A percentile compares a stretch with the other conserved stretches of the same genome.
phyloP scores from a whole-genome alignment of 2,797 vertebrate species.

The Epinephelus malabaricus region DNA sequence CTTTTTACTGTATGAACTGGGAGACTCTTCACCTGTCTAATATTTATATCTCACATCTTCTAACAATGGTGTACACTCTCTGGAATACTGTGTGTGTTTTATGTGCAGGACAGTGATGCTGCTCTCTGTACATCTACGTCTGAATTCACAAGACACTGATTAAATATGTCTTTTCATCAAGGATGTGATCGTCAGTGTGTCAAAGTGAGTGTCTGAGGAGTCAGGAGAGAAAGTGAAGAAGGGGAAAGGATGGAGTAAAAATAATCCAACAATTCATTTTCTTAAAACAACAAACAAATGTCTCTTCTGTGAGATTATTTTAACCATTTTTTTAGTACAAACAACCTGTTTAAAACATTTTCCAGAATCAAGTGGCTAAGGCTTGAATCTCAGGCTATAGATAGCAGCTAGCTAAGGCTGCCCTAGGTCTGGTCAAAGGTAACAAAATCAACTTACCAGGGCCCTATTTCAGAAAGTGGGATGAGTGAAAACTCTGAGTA shows the following conservation, averaged over 20 bases:
- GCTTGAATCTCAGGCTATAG: too few relatives aligned
- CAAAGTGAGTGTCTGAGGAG: not conserved
- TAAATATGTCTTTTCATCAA: slow-evolving; percentile 54
- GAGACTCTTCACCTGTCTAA: slow-evolving; percentile 51
- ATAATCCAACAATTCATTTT: not conserved
- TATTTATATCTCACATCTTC: slow-evolving; percentile 76
- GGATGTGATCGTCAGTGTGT: slow-evolving; percentile 31
- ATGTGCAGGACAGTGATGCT: slow-evolving; percentile 38
- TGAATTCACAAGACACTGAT: slow-evolving; percentile 66
- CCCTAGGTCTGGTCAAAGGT: too few relatives aligned
- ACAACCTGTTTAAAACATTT: not conserved
- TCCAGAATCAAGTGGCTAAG: not conserved
- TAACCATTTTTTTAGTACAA: too few relatives aligned
- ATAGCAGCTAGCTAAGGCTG: too few relatives aligned
- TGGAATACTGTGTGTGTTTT: slow-evolving; percentile 41
- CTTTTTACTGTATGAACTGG: slow-evolving; percentile 72
- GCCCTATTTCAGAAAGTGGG: too few relatives aligned
- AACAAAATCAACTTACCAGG: too few relatives aligned
- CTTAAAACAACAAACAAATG: not conserved
- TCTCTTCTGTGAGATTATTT: not conserved
- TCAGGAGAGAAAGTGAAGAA: not conserved
- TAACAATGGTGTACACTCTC: slow-evolving; percentile 58
- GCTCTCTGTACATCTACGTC: slow-evolving; percentile 37
- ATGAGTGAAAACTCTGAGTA: too few relatives aligned
- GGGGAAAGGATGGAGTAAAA: not conserved